Evolutionary conservation across 2,113 vertebrate genomes (phyloP), one percentile per base, ranked within the genome.

Genomic region (Notiomystis cincta): DNA sequence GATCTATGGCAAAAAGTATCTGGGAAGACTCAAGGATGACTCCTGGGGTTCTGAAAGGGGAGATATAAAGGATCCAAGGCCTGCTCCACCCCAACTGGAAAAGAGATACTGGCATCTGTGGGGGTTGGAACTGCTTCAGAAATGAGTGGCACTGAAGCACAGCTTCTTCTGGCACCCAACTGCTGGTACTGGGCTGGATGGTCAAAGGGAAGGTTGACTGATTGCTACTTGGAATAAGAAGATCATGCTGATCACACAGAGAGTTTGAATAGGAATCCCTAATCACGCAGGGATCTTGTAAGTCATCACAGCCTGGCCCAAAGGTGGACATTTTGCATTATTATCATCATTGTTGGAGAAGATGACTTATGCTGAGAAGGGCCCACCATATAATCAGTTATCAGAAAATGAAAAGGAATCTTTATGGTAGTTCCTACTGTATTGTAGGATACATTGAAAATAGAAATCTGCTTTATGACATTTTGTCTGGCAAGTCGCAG

Each of bases 271-370:
- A 40, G 15, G 12, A 48, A 47, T 54, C 8, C 15, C 12, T 19
- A 23, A 27, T 56, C 15, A n/a, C 7, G 15, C 19, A 38, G n/a
- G 19, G 12, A 47, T n/a, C 24, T 73, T 47, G 15, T 23, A 40
- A 56, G 10, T 48, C 70, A 30, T 48, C 58, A 30, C 0, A 0
- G 30, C n/a, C 15, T 47, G 19, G 48, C 9, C 28, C 0, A 0
- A 47, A 84, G 23, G 19, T 47, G 50, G 18, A 23, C 12, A 45
- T 73, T 28, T 38, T n/a, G 24, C 8, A 28, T 23, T 64, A 12
- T 38, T 10, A 47, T 54, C 8, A 7, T 84, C 23, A 28, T 3
- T n/a, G 40, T 10, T 44, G 37, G 9, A 62, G n/a, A 54, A 28
- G 11, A 58, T 38, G 23, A 10, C 19, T 4, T 38, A 28, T 23